Evolutionary conservation across 2,888 invertebrate species (phyloP).

Genomic region (Pyrocoelia pectoralis): DNA sequence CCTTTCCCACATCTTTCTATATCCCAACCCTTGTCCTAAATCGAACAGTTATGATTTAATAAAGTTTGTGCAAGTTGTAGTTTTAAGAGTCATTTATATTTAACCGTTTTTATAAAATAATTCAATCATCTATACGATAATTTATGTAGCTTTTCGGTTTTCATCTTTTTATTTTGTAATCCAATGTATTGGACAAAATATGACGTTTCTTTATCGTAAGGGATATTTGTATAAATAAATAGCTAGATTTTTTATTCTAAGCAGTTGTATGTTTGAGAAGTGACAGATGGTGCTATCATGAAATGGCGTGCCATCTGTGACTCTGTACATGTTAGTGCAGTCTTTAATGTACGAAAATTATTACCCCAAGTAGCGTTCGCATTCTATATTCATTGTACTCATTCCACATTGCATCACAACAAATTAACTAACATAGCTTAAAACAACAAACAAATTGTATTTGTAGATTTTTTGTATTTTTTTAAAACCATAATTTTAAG

Average conservation of each 20-base stretch:
- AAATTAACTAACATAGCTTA: slow-evolving; percentile 51
- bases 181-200: slow-evolving; percentile 53
- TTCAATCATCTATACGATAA: slow-evolving; percentile 48
- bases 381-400: slow-evolving; percentile 53
- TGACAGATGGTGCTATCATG: slow-evolving; percentile 33
- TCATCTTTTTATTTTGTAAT: slow-evolving; percentile 22
- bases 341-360: slow-evolving; percentile 52
- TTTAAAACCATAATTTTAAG: slow-evolving; percentile 56
- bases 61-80: slow-evolving; percentile 58
- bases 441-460: slow-evolving; percentile 31
- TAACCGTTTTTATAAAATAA: slow-evolving; percentile 46
- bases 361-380: slow-evolving; percentile 54
- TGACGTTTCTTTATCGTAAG: slow-evolving; percentile 55
- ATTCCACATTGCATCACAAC: slow-evolving; percentile 57
- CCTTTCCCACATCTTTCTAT: slow-evolving; percentile 34
- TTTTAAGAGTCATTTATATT: slow-evolving; percentile 55
- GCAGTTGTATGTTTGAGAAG: slow-evolving; percentile 56
- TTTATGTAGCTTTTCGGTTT: slow-evolving; percentile 52
- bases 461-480: slow-evolving; percentile 61
- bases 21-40: slow-evolving; percentile 26
- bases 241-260: slow-evolving; percentile 60
- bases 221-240: slow-evolving; percentile 60
- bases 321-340: slow-evolving; percentile 58
- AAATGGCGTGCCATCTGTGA: slow-evolving; percentile 31
- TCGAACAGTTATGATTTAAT: slow-evolving; percentile 46